Base-by-base conservation (phyloP, 2,797 vertebrate species). In the Oreortyx pictus region DNA sequence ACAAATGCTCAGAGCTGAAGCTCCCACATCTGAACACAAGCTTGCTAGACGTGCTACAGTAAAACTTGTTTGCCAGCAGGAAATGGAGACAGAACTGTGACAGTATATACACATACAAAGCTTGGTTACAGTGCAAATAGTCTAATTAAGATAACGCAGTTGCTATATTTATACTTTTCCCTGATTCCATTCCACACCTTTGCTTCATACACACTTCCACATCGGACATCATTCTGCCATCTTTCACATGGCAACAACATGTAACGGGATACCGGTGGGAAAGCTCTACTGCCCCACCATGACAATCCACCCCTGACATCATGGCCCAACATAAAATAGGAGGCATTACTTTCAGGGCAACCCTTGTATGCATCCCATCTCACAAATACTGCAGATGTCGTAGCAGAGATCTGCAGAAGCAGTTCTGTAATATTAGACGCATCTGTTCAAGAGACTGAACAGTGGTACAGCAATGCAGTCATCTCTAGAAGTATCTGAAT, bases 361-460 rank as follows among this genome's bases (percentile, higher is more conserved):
- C 50, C 15, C 29, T 16, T 20, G 18, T 20, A 35, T 22, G 31
- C n/a, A 71, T 37, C 75, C 61, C 74, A 77, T 47, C 59, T 56
- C 84, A 90, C 35, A 75, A 78, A 78, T 27, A 78, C 50, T 83
- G 70, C 65, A 83, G 52, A 22, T 43, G 43, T 67, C 62, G 47
- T 43, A 92, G 62, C 10, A 24, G 44, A 22, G 44, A 82, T 25
- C 39, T 49, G n/a, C 81, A 91, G 83, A 52, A 84, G 57, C 57
- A 4, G 61, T 92, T 95, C 35, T 46, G 29, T 67, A 93, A 6
- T 67, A 86, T 60, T 67, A 76, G 74, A 62, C 52, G 71, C 67
- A 92, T 67, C 64, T 57, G 65, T 73, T 60, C 84, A 91, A 88
- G 50, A 56, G 18, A 60, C 60, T 90, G 86, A 91, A 81, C 64